Percentiles rank a stretch among this genome's conserved stretches.
These are phyloP conservation scores for Gobiocypris rarus DNA, from an alignment of 2,113 vertebrate species.

Conservation along the genomic window DNA sequence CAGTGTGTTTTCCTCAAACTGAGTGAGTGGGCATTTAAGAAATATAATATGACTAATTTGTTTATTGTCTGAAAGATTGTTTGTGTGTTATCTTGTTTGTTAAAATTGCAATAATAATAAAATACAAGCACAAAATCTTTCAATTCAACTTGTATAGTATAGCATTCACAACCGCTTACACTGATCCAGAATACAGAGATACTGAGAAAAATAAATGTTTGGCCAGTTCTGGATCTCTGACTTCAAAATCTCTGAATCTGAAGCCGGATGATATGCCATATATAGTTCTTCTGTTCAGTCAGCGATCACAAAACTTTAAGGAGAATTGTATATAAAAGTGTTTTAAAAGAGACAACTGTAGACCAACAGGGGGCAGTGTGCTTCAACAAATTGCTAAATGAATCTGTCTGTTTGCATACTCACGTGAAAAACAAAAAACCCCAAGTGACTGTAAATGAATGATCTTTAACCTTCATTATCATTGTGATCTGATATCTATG, in stretches of 20 bases:
- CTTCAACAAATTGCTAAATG: too few relatives aligned
- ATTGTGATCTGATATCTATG: not conserved
- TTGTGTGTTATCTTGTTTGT: too few relatives aligned
- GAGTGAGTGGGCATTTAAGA: too few relatives aligned
- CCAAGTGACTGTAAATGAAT: not conserved
- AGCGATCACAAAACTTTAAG: slow-evolving; percentile 51
- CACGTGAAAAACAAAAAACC: too few relatives aligned
- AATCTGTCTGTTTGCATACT: not conserved
- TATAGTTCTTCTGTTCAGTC: slow-evolving; percentile 51
- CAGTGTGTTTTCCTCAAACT: too few relatives aligned
- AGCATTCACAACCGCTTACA: not conserved
- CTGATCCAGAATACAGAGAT: slow-evolving; percentile 36
- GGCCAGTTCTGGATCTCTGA: too few relatives aligned
- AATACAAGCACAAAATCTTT: too few relatives aligned
- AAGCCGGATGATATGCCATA: slow-evolving; percentile 36
- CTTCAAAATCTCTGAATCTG: slow-evolving; percentile 23
- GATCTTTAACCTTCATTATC: not conserved
- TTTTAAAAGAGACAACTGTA: not conserved
- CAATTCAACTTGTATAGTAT: too few relatives aligned
- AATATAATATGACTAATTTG: too few relatives aligned
- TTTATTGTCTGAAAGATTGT: too few relatives aligned
- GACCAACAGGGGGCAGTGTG: not conserved
- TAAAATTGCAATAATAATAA: too few relatives aligned
- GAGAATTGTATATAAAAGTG: slow-evolving; percentile 28
- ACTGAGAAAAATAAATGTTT: slow-evolving; percentile 38